Evolutionary conservation across 2,888 invertebrate genomes (phyloP).

Genomic region (Idaea biselata): DNA sequence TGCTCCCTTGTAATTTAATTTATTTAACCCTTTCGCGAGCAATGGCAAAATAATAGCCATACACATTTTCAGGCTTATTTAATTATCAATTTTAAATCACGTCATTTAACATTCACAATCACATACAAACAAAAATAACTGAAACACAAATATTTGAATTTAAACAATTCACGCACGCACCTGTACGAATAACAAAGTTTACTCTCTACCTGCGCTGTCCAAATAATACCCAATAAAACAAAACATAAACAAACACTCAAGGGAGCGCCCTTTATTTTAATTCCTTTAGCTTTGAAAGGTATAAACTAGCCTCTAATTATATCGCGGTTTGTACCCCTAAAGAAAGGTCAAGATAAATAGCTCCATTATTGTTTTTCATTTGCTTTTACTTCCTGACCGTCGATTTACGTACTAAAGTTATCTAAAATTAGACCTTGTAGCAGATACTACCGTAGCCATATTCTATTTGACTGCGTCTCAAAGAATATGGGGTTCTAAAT

Average conservation of each 20-base stretch:
- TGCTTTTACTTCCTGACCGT: constrained; percentile 18
- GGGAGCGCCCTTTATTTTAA: constrained; percentile 3
- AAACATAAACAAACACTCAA: not conserved
- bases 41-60: too few species aligned
- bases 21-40: too few species aligned
- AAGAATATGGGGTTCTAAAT: too few species aligned
- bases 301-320: not conserved
- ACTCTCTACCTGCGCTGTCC: not conserved
- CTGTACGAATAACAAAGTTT: not conserved
- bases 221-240: not conserved
- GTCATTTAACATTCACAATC: not conserved
- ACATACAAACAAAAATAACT: not conserved
- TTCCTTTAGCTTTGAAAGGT: constrained; percentile 1
- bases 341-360: constrained; percentile 39
- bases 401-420: not conserved
- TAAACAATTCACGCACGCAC: not conserved
- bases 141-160: not conserved
- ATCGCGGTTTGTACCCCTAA: not conserved
- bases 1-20: too few species aligned
- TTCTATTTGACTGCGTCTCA: too few species aligned
- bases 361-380: constrained; percentile 58
- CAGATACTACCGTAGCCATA: too few species aligned
- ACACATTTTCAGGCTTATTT: too few species aligned
- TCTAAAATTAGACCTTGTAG: not conserved
- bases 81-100: too few species aligned